These are phyloP conservation scores for Ptychochromis oligacanthus DNA, from an alignment of 2,113 vertebrate genomes.

Conservation along the genomic window DNA sequence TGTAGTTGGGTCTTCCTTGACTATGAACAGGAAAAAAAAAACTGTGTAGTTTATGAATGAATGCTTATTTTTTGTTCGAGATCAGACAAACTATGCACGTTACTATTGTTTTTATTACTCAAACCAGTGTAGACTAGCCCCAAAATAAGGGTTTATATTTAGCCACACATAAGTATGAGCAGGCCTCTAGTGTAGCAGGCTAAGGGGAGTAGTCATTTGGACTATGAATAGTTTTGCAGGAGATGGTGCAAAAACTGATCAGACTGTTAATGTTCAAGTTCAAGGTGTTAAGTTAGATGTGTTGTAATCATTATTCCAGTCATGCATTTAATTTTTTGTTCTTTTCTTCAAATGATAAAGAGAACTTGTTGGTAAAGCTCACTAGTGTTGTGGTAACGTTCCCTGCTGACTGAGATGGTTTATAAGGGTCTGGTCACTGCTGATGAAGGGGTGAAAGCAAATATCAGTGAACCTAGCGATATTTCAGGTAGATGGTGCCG, in stretches of 20 bases:
- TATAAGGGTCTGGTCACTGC: too few relatives aligned
- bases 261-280: neutral
- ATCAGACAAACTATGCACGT: neutral
- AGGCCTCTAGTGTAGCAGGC: neutral
- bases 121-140: neutral
- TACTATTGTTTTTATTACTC: neutral
- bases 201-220: neutral
- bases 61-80: neutral
- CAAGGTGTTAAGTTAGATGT: neutral
- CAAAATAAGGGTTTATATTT: neutral
- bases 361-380: too few relatives aligned
- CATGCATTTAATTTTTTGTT: too few relatives aligned
- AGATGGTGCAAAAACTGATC: neutral
- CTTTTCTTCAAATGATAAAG: too few relatives aligned
- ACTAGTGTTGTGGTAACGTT: too few relatives aligned
- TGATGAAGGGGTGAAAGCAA: too few relatives aligned
- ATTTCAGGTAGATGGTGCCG: too few relatives aligned
- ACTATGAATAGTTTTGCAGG: neutral
- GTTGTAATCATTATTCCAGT: neutral
- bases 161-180: neutral
- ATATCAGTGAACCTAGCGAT: too few relatives aligned
- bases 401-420: too few relatives aligned
- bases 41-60: neutral
- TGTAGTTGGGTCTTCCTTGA: neutral
- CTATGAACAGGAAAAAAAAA: neutral